A percentile compares a stretch with the other conserved stretches of the same genome.
Conservation (phyloP, 2,888 invertebrate genomes). For the Zygothrica quintamaculata region DNA sequence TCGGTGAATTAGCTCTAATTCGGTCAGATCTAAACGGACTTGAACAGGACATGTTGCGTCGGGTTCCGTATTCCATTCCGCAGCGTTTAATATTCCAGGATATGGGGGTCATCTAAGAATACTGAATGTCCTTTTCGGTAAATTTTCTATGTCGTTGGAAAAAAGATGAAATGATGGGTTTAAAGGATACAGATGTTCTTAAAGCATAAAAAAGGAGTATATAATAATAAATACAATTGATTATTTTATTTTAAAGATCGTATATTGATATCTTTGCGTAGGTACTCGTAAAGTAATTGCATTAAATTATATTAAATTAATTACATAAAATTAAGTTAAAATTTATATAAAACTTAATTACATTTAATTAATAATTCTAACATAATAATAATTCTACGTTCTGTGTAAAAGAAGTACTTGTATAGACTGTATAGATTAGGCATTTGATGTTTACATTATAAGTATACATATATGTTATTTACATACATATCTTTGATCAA, state of each 20-base stretch:
- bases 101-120: too few relatives aligned
- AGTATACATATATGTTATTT: slow-evolving; percentile 32
- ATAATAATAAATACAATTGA: not conserved
- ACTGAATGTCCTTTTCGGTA: too few relatives aligned
- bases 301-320: slow-evolving; percentile 57
- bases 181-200: too few relatives aligned
- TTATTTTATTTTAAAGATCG: slow-evolving; percentile 50
- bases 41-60: too few relatives aligned
- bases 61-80: too few relatives aligned
- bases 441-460: slow-evolving; percentile 42
- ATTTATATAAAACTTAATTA: slow-evolving; percentile 31
- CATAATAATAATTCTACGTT: slow-evolving; percentile 38
- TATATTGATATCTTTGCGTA: slow-evolving; percentile 54
- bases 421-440: slow-evolving; percentile 31
- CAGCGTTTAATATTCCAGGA: too few relatives aligned
- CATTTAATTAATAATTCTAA: slow-evolving; percentile 23
- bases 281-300: slow-evolving; percentile 59
- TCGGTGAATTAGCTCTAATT: too few relatives aligned
- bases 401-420: slow-evolving; percentile 33
- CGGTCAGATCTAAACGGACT: too few relatives aligned
- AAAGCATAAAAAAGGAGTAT: too few relatives aligned
- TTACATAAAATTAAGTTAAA: slow-evolving; percentile 26
- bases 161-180: too few relatives aligned
- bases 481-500: slow-evolving; percentile 72
- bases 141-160: too few relatives aligned